These are phyloP conservation scores for Macrosteles quadrilineatus DNA, from an alignment of 1,140 invertebrate genomes.

Conservation along the genomic window DNA sequence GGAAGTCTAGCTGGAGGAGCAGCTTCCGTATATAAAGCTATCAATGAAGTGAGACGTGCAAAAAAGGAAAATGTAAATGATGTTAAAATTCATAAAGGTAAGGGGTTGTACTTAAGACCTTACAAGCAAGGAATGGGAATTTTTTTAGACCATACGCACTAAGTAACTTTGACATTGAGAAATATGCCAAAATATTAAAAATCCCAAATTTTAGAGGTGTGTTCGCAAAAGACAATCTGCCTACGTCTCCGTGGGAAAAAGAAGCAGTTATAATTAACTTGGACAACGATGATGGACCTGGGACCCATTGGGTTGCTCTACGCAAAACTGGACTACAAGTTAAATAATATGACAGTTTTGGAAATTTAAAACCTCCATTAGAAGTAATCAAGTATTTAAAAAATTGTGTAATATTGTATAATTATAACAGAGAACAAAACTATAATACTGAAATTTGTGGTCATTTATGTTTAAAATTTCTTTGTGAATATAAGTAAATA, in stretches of 20 bases:
- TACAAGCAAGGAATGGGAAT: not conserved
- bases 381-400: constrained; percentile 16
- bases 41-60: not conserved
- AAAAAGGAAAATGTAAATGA: not conserved
- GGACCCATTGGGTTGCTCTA: constrained; percentile 48
- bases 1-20: not conserved
- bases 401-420: not conserved
- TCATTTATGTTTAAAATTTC: constrained; percentile 17
- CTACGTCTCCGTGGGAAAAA: constrained; percentile 35
- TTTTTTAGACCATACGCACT: constrained; percentile 11
- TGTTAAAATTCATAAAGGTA: not conserved
- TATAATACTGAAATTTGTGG: constrained; percentile 13
- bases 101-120: constrained; percentile 27
- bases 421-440: constrained; percentile 8
- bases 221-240: constrained; percentile 32
- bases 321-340: constrained; percentile 37
- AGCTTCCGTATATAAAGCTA: not conserved
- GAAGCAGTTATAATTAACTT: constrained; percentile 47
- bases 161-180: constrained; percentile 14
- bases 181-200: constrained; percentile 5
- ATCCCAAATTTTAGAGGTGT: constrained; percentile 35
- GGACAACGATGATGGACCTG: constrained; percentile 38
- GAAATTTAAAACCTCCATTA: not conserved
- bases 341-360: constrained; percentile 17
- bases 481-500: not conserved